phyloP scores from a whole-genome alignment of 2,888 invertebrate genomes.

The Plutella xylostella region DNA sequence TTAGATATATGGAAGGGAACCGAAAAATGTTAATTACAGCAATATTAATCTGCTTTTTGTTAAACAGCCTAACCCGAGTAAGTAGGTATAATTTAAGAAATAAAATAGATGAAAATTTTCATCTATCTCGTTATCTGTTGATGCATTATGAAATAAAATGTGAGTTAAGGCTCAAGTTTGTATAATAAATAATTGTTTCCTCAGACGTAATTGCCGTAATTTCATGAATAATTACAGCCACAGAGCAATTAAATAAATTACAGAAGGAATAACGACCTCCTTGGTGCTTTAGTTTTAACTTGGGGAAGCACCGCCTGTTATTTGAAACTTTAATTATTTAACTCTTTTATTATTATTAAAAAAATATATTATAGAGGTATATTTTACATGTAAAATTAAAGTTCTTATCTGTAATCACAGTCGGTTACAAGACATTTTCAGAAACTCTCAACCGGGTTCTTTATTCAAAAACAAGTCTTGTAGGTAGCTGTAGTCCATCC shows the following conservation, averaged over 20 bases:
- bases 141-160: slow-evolving; percentile 63
- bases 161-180: slow-evolving; percentile 66
- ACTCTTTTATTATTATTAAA: too few species aligned
- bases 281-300: slow-evolving; percentile 61
- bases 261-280: slow-evolving; percentile 63
- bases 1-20: too few species aligned
- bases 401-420: too few species aligned
- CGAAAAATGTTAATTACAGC: too few species aligned
- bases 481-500: slow-evolving; percentile 3
- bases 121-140: slow-evolving; percentile 49
- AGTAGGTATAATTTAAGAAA: not conserved
- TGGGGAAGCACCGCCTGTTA: slow-evolving; percentile 34
- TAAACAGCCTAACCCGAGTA: too few species aligned
- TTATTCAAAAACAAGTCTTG: too few species aligned
- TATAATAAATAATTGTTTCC: slow-evolving; percentile 69
- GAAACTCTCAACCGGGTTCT: too few species aligned
- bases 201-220: slow-evolving; percentile 67
- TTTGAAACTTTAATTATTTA: slow-evolving; percentile 3
- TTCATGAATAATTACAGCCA: slow-evolving; percentile 70
- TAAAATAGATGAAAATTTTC: slow-evolving; percentile 17
- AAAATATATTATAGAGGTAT: too few species aligned
- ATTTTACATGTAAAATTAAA: too few species aligned
- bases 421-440: too few species aligned
- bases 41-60: too few species aligned
- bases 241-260: slow-evolving; percentile 71